Conservation (phyloP, 1,140 invertebrate genomes). For the Venturia canescens region DNA sequence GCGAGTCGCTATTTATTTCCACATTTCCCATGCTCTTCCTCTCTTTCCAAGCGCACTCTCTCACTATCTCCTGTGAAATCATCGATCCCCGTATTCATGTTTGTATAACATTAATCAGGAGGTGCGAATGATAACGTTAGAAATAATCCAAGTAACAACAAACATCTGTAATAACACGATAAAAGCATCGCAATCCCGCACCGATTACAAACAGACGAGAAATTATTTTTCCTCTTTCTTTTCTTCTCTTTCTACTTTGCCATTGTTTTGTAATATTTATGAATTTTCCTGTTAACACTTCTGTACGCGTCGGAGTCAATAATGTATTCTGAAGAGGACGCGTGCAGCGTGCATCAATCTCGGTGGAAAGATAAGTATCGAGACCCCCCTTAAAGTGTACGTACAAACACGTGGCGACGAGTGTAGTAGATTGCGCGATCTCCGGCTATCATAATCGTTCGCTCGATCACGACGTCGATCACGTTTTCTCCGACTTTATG, state of each 20-base stretch:
- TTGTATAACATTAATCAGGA: neutral
- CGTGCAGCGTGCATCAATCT: neutral
- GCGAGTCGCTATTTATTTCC: neutral
- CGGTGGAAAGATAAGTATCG: constrained; percentile 23
- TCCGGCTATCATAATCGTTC: constrained; percentile 13
- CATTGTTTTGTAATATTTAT: constrained; percentile 23
- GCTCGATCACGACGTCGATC: constrained; percentile 21
- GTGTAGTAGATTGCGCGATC: constrained; percentile 13
- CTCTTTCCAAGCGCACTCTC: neutral
- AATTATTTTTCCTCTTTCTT: neutral
- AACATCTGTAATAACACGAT: neutral
- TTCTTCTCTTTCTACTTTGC: neutral
- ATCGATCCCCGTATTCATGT: neutral
- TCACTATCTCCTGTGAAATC: neutral
- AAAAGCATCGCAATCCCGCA: neutral
- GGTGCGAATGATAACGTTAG: neutral
- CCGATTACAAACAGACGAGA: constrained; percentile 17
- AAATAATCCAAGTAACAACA: neutral
- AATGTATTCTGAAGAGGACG: constrained; percentile 9
- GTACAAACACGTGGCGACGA: neutral
- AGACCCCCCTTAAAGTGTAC: neutral
- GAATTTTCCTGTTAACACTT: constrained; percentile 29
- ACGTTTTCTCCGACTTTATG: neutral
- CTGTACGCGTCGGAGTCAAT: neutral
- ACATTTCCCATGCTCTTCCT: neutral